These are phyloP conservation scores for Elymnias hypermnestra DNA, from an alignment of 1,140 invertebrate genomes.

Conservation along the genomic window DNA sequence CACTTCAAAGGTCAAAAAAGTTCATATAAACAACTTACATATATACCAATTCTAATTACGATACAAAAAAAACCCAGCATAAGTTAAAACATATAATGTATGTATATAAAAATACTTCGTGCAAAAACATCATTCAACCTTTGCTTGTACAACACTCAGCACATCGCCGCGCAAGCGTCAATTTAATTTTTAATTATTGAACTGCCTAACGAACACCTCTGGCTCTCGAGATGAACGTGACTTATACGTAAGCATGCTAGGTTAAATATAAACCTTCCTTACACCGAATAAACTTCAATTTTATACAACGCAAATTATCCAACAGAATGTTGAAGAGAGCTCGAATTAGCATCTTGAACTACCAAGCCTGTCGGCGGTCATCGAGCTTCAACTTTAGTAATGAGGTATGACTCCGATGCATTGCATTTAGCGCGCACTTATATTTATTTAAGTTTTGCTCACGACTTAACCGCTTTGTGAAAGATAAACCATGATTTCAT, in stretches of 20 bases:
- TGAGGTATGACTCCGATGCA: slow-evolving; percentile 64
- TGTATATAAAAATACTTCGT: neutral
- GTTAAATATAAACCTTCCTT: slow-evolving; percentile 18
- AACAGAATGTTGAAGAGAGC: slow-evolving; percentile 18
- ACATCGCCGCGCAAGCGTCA: slow-evolving; percentile 46
- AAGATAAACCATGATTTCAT: too few relatives aligned
- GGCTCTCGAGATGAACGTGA: slow-evolving; percentile 1
- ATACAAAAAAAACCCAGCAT: too few relatives aligned
- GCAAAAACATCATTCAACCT: slow-evolving; percentile 34
- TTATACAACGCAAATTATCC: slow-evolving; percentile 1
- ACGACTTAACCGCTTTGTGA: neutral
- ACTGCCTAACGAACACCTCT: slow-evolving; percentile 51
- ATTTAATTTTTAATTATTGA: slow-evolving; percentile 63
- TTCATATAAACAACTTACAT: too few relatives aligned
- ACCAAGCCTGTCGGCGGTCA: slow-evolving; percentile 52
- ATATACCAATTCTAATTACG: too few relatives aligned
- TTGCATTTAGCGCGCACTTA: slow-evolving; percentile 42
- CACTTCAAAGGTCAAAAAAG: too few relatives aligned
- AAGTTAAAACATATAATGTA: too few relatives aligned
- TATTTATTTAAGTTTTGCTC: slow-evolving; percentile 34
- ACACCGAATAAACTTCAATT: slow-evolving; percentile 14
- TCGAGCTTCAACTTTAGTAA: slow-evolving; percentile 63
- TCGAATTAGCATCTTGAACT: slow-evolving; percentile 34
- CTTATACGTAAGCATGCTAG: slow-evolving; percentile 3
- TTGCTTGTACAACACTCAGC: slow-evolving; percentile 55